Percentiles rank a stretch among this genome's conserved stretches.
Conservation (phyloP, 2,113 vertebrate species). For the Dolichotis patagonum region DNA sequence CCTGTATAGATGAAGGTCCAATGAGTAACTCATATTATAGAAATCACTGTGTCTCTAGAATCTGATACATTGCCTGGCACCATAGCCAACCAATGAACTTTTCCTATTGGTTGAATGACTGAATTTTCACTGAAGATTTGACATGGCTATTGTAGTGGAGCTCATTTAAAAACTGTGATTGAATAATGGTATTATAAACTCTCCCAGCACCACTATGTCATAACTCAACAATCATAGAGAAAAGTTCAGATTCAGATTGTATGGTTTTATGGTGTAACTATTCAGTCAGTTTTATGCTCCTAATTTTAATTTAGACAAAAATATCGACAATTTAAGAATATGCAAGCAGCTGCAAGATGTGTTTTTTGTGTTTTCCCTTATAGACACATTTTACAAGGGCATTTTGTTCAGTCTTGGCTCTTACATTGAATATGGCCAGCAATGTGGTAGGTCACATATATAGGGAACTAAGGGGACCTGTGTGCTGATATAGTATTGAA, state of each 20-base stretch:
- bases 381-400: neutral
- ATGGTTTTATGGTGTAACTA: neutral
- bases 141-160: neutral
- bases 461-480: neutral
- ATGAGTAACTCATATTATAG: neutral
- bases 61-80: neutral
- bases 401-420: neutral
- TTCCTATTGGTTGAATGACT: neutral
- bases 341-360: neutral
- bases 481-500: neutral
- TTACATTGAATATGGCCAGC: neutral
- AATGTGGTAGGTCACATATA: neutral
- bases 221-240: neutral
- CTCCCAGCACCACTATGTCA: neutral
- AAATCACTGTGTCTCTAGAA: neutral
- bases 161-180: neutral
- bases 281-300: neutral
- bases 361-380: neutral
- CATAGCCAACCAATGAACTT: neutral
- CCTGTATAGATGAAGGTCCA: neutral
- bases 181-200: neutral
- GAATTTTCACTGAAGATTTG: neutral
- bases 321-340: neutral
- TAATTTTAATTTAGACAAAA: constrained; percentile 4
- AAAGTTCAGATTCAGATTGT: neutral